A percentile compares a stretch with the other conserved stretches of the same genome.
Conservation (phyloP, 1,140 invertebrate species). For the Odontomachus brunneus region DNA sequence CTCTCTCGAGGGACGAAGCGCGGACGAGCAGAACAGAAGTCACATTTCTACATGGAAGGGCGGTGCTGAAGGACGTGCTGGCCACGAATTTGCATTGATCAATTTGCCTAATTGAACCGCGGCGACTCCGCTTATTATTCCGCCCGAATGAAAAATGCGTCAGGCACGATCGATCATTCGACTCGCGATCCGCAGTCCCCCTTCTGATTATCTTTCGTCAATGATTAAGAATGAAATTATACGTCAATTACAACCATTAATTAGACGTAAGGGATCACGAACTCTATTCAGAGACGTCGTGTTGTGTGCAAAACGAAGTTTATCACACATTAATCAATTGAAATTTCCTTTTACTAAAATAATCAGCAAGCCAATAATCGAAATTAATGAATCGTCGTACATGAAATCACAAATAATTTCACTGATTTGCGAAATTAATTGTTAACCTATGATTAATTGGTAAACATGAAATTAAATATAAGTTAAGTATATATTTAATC, state of each 20-base stretch:
- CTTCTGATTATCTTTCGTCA: constrained; percentile 3
- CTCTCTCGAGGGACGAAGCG: not conserved
- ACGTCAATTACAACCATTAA: not conserved
- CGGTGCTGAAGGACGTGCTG: not conserved
- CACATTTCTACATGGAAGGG: not conserved
- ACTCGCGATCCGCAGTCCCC: not conserved
- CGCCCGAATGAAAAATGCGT: not conserved
- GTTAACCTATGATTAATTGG: no score
- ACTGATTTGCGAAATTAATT: no score
- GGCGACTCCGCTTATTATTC: constrained; percentile 9
- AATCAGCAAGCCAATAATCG: no score
- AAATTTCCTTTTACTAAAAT: no score
- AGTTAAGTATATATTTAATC: no score
- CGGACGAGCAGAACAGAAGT: not conserved
- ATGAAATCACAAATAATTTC: no score
- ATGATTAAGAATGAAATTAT: not conserved
- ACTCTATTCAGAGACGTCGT: no score
- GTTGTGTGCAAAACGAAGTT: no score
- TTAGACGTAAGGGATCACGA: not conserved
- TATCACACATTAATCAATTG: no score
- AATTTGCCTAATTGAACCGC: constrained; percentile 1
- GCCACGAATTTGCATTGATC: not conserved
- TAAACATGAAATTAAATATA: no score
- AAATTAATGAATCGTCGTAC: no score
- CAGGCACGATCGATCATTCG: not conserved